Conservation (phyloP, 1,140 invertebrate genomes). For the Homarus americanus region DNA sequence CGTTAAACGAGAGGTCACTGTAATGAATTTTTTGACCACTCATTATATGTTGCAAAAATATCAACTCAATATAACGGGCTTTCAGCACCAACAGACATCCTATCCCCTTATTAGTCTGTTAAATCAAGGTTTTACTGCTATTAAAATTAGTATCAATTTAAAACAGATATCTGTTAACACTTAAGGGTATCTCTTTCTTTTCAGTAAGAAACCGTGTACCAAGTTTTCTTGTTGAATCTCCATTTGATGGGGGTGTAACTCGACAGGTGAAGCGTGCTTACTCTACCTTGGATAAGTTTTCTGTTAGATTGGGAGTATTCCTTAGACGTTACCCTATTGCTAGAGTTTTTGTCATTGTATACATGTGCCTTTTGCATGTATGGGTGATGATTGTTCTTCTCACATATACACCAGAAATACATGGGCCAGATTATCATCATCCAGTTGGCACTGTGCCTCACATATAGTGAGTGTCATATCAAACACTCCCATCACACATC, state of each 20-base stretch:
- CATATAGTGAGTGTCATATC: background rate
- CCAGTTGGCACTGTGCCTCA: conserved; percentile 54
- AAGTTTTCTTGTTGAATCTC: conserved; percentile 85
- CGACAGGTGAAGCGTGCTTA: conserved; percentile 89
- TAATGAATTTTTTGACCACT: too few species aligned
- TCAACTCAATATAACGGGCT: too few species aligned
- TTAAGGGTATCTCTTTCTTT: background rate
- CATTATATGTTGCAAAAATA: too few species aligned
- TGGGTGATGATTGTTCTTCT: conserved; percentile 86
- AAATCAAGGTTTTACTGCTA: too few species aligned
- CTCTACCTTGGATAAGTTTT: conserved; percentile 86
- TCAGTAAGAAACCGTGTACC: conserved; percentile 81
- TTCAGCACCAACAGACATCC: too few species aligned
- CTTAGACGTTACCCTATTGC: conserved; percentile 89
- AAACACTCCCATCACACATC: background rate
- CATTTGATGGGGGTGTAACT: conserved; percentile 87
- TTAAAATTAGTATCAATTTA: too few species aligned
- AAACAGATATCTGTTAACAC: too few species aligned
- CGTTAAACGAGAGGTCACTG: too few species aligned
- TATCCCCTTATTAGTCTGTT: too few species aligned
- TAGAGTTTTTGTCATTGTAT: conserved; percentile 87
- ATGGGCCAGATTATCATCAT: conserved; percentile 77
- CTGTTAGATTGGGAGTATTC: conserved; percentile 88
- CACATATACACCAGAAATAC: conserved; percentile 84
- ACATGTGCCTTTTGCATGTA: conserved; percentile 85